Evolutionary conservation across 2,113 vertebrate genomes (phyloP).

Genomic region (Pampusana beccarii): DNA sequence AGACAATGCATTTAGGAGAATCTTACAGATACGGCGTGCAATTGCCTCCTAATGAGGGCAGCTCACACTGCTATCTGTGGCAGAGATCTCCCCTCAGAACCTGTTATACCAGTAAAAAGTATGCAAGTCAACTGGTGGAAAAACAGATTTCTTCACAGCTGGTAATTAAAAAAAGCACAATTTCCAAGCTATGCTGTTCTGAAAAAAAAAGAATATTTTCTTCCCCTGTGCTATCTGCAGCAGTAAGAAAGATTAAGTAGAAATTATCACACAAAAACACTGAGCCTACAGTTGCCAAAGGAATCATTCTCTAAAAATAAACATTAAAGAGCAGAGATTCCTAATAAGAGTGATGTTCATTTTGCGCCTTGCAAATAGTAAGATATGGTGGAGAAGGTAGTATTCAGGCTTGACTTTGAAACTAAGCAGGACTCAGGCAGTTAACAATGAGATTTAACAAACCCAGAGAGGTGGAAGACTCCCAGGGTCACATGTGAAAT

Average conservation of each 20-base stretch:
- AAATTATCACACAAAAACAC: neutral
- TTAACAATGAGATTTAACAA: constrained; percentile 12
- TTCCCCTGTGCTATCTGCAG: neutral
- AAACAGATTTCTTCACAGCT: neutral
- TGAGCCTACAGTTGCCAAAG: neutral
- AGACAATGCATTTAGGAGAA: neutral
- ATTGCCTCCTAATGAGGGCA: neutral
- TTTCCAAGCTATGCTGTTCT: neutral
- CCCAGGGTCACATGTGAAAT: constrained; percentile 5
- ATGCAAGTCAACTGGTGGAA: constrained; percentile 16
- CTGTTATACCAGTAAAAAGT: constrained; percentile 8
- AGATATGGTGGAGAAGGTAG: neutral
- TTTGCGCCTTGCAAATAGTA: neutral
- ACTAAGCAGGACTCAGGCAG: neutral
- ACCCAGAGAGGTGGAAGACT: constrained; percentile 7
- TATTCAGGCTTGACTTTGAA: neutral
- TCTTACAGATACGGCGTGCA: neutral
- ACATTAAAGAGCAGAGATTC: neutral
- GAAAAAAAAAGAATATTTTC: neutral
- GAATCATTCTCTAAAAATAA: neutral
- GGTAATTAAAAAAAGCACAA: neutral
- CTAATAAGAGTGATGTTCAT: neutral
- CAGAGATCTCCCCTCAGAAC: neutral
- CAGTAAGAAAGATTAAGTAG: neutral
- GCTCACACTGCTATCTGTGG: neutral